Conservation (phyloP, 2,888 invertebrate genomes). For the Agrochola litura region DNA sequence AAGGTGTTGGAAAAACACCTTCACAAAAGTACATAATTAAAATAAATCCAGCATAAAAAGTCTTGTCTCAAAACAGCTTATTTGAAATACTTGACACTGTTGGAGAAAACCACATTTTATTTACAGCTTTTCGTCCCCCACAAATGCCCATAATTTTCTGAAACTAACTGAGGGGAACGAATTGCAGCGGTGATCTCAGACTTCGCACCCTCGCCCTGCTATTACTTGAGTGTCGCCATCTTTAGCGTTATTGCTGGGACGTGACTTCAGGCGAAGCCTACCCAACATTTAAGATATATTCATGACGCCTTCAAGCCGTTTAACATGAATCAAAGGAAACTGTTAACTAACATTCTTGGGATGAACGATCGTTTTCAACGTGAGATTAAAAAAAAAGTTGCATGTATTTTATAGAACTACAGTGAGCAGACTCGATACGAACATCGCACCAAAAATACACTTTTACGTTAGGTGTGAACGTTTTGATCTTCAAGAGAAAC, state of each 20-base stretch:
- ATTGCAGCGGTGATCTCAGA: conserved; percentile 39
- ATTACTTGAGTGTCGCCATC: conserved; percentile 41
- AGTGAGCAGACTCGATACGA: neutral
- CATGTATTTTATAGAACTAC: neutral
- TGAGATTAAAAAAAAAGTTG: neutral
- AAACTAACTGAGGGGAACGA: conserved; percentile 37
- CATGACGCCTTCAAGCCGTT: neutral
- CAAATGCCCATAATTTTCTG: conserved; percentile 19
- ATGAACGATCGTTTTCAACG: neutral
- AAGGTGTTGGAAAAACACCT: conserved; percentile 5
- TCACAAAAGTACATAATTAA: too few species aligned
- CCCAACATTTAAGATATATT: conserved; percentile 14
- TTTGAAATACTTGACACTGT: conserved; percentile 2
- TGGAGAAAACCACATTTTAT: neutral
- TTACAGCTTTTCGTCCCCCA: neutral
- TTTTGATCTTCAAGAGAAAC: neutral
- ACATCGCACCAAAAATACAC: neutral
- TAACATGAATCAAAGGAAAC: neutral
- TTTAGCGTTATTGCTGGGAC: conserved; percentile 47
- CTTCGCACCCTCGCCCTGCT: conserved; percentile 36
- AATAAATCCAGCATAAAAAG: neutral
- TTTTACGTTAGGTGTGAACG: too few species aligned
- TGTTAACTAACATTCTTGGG: neutral
- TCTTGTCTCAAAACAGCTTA: neutral
- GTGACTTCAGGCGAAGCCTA: conserved; percentile 37